Base-by-base conservation (phyloP, 2,888 invertebrate genomes). In the Ophioninae sp. region DNA sequence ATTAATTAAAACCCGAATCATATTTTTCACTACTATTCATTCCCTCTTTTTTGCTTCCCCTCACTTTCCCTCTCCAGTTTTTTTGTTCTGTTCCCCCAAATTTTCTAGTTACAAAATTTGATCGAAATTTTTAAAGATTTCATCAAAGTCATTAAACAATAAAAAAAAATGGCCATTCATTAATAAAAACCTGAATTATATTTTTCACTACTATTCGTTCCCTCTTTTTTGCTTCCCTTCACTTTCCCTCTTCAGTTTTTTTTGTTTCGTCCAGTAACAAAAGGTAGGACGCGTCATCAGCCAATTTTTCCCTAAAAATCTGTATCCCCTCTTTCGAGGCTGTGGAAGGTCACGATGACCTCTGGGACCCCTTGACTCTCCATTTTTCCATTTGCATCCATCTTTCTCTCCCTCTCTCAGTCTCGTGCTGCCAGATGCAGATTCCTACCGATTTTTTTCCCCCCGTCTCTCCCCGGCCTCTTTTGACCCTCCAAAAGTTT, bases 301-400 rank as follows among this genome's bases (percentile, higher is more conserved):
- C 61, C 69, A 63, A 86, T 61, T 59, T 91, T 92, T 91, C 89
- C 88, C 87, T 75, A 88, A 90, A 91, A 90, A 89, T 82, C 61
- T 80, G 39, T 65, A 68, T 87, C 88, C 88, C 87, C 88, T 79
- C 79, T 61, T 79, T 73, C 85, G 85, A 85, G 83, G 83, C 82
- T 82, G 84, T 87, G 87, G 90, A 91, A 91, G 91, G 91, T 91
- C 90, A 86, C 87, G 79, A 65, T 87, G 90, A 90, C 88, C 90
- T 89, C 87, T 85, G 64, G 86, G 89, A 90, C 88, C 90, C 89
- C 87, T 85, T 84, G 86, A 87, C 87, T 87, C 85, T 77, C 83
- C 83, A 79, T 68, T 58, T 74, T 69, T 69, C 30, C n/a, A 13
- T 67, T 78, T 44, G 51, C 69, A 71, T 68, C 68, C 64, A 39